Percentiles rank a stretch among this genome's conserved stretches.
These are phyloP conservation scores for Hyposoter didymator DNA, from an alignment of 2,888 invertebrate species.

Conservation along the genomic window DNA sequence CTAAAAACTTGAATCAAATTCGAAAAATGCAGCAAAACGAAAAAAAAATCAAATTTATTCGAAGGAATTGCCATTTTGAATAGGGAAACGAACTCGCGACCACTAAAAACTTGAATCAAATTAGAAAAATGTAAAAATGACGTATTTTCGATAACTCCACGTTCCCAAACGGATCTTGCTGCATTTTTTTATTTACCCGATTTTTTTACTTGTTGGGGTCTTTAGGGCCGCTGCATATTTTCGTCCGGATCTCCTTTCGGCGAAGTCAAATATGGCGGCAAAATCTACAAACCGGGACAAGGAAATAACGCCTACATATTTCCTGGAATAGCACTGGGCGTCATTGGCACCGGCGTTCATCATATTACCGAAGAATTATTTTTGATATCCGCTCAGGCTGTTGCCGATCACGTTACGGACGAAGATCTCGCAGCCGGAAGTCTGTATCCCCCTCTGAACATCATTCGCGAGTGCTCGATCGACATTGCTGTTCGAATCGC, in stretches of 20 bases:
- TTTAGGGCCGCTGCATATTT: constrained; percentile 96
- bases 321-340: constrained; percentile 97
- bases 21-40: no score
- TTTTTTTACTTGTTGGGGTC: not conserved
- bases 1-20: no score
- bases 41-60: no score
- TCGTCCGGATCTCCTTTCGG: constrained; percentile 98
- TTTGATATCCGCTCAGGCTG: constrained; percentile 95
- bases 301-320: constrained; percentile 99
- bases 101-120: no score
- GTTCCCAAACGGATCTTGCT: not conserved
- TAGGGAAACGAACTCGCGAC: no score
- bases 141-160: no score
- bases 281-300: constrained; percentile 95
- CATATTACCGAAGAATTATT: constrained; percentile 98
- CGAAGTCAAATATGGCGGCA: constrained; percentile 91
- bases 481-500: constrained; percentile 95
- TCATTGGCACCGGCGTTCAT: constrained; percentile 95
- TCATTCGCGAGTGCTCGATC: constrained; percentile 94
- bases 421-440: constrained; percentile 93
- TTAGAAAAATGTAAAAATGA: no score
- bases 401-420: constrained; percentile 94
- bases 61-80: no score
- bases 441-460: constrained; percentile 95
- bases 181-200: not conserved